Evolutionary conservation across 2,888 invertebrate species (phyloP).

Genomic region (Agrypnus murinus): DNA sequence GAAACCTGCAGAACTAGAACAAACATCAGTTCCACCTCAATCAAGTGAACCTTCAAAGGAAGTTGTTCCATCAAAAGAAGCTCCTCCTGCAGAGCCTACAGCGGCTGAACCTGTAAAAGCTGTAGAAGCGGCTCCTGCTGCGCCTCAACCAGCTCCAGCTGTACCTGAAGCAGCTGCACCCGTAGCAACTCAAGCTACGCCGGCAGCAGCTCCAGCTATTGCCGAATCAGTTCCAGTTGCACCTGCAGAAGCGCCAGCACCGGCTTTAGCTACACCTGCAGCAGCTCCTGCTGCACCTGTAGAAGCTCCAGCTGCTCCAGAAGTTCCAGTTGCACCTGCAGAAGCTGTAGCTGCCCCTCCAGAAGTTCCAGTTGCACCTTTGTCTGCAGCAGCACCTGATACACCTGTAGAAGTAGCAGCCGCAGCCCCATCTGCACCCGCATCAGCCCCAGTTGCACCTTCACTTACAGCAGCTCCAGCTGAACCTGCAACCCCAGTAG

Average conservation of each 20-base stretch:
- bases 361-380: too few species aligned
- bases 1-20: slow-evolving; percentile 6
- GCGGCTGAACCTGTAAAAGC: neutral
- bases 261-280: neutral
- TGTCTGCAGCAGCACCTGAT: neutral
- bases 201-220: neutral
- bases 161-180: neutral
- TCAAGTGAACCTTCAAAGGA: too few species aligned
- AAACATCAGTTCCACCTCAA: neutral
- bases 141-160: neutral
- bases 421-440: neutral
- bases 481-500: neutral
- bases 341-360: neutral
- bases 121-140: neutral
- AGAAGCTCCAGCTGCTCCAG: neutral
- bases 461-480: slow-evolving; percentile 14
- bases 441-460: neutral
- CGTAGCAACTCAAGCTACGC: neutral
- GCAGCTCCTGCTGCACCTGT: slow-evolving; percentile 9
- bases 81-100: slow-evolving; percentile 1
- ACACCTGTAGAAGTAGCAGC: neutral
- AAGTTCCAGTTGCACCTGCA: neutral
- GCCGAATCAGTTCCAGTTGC: neutral
- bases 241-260: neutral
- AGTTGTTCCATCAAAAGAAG: neutral